phyloP scores from a whole-genome alignment of 2,797 vertebrate species.

The Dendrocincla tyrannina region DNA sequence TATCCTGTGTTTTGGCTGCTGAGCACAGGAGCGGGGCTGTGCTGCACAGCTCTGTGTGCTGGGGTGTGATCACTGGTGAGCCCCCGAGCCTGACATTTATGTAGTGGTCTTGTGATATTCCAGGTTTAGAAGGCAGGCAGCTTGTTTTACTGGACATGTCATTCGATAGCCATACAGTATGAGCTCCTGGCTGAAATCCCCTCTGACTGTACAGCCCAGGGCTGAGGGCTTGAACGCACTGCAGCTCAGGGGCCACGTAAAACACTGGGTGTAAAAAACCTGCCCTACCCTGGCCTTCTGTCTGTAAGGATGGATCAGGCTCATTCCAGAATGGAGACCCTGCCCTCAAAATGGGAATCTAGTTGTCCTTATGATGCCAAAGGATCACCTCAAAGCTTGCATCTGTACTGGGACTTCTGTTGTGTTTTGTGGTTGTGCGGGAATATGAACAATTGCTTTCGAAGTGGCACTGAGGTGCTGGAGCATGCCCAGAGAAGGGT shows the following conservation, averaged over 20 bases:
- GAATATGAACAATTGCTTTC: background rate
- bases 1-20: background rate
- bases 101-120: constrained; percentile 5
- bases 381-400: background rate
- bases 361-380: accelerated
- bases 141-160: background rate
- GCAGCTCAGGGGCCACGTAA: accelerated
- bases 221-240: accelerated
- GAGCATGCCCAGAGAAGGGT: background rate
- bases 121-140: constrained; percentile 38
- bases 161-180: background rate
- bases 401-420: background rate
- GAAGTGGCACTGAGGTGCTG: background rate
- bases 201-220: background rate
- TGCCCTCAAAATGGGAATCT: accelerated
- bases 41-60: background rate
- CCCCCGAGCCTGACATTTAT: background rate
- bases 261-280: background rate
- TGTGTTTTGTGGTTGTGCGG: background rate
- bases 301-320: background rate
- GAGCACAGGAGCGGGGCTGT: background rate
- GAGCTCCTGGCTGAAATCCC: background rate
- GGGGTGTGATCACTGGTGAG: background rate
- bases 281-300: accelerated
- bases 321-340: background rate